These are phyloP conservation scores for Agrochola litura DNA, from an alignment of 2,888 invertebrate species.

Conservation along the genomic window DNA sequence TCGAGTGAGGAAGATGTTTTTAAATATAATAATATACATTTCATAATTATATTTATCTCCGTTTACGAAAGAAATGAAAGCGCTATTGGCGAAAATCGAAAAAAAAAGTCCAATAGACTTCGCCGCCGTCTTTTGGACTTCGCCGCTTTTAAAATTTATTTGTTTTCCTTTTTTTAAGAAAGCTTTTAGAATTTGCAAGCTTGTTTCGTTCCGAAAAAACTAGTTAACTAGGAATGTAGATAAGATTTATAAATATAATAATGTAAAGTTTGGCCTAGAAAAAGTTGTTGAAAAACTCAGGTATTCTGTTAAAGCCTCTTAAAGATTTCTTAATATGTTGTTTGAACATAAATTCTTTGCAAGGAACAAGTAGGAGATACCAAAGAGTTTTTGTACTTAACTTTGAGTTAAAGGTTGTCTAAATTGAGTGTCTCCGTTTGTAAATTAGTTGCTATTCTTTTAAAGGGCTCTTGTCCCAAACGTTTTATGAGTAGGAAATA, in stretches of 20 bases:
- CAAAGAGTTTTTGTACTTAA: conserved; percentile 7
- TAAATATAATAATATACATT: too few relatives aligned
- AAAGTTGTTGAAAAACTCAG: neutral
- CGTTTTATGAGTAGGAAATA: neutral
- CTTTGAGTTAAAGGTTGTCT: neutral
- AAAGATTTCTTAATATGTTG: conserved; percentile 7
- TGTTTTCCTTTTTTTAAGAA: too few relatives aligned
- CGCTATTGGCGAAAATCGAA: too few relatives aligned
- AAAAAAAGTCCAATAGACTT: too few relatives aligned
- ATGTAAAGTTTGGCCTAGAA: neutral
- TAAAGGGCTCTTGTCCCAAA: neutral
- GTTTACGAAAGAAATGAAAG: too few relatives aligned
- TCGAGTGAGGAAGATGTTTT: too few relatives aligned
- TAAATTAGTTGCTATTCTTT: neutral
- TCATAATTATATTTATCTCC: too few relatives aligned
- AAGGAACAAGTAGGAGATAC: neutral
- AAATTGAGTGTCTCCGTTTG: conserved; percentile 2
- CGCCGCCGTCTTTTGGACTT: too few relatives aligned
- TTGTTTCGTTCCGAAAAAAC: neutral
- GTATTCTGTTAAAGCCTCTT: neutral
- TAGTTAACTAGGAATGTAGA: neutral
- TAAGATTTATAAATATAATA: neutral
- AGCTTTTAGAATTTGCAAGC: neutral
- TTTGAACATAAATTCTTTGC: conserved; percentile 7
- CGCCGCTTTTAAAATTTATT: too few relatives aligned